A percentile compares a stretch with the other conserved stretches of the same genome.
These are phyloP conservation scores for Lycaon pictus DNA, from an alignment of 2,113 vertebrate species.

Conservation along the genomic window DNA sequence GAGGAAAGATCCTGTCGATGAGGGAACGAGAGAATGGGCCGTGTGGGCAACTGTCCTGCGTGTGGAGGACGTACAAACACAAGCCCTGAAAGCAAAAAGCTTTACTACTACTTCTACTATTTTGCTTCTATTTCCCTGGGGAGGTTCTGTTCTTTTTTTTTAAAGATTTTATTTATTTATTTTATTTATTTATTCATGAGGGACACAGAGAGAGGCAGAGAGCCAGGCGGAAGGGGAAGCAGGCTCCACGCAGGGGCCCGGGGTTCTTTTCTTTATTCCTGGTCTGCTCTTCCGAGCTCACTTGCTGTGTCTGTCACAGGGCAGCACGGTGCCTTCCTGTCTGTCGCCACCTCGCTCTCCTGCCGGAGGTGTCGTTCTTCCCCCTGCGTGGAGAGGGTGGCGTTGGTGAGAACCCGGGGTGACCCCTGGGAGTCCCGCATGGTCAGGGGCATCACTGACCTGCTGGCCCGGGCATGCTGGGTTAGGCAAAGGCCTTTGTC, in stretches of 20 bases:
- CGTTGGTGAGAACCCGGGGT: too few species aligned
- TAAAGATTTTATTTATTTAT: too few species aligned
- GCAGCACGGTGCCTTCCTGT: neutral
- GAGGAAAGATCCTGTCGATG: neutral
- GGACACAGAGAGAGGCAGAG: too few species aligned
- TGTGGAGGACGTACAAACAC: neutral
- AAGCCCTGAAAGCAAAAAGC: neutral
- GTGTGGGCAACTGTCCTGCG: neutral
- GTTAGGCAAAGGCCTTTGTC: constrained; percentile 72
- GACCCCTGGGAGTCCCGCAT: too few species aligned
- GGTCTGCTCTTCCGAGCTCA: neutral
- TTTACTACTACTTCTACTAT: neutral
- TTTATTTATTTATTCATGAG: too few species aligned
- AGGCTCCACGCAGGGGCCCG: too few species aligned
- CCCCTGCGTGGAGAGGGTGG: too few species aligned
- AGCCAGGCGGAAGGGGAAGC: too few species aligned
- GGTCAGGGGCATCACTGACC: neutral
- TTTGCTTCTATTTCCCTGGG: neutral
- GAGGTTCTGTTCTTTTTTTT: neutral
- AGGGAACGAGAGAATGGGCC: neutral
- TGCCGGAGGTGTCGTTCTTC: too few species aligned
- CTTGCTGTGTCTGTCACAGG: neutral
- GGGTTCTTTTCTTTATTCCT: neutral
- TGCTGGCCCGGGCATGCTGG: neutral
- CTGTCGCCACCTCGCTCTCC: too few species aligned